Evolutionary conservation across 30 jellyfish, hydroid and myxozoan genomes (phyloP), one percentile per base, ranked within the genome.

Genomic region (Chrysaora quinquecirrha): DNA sequence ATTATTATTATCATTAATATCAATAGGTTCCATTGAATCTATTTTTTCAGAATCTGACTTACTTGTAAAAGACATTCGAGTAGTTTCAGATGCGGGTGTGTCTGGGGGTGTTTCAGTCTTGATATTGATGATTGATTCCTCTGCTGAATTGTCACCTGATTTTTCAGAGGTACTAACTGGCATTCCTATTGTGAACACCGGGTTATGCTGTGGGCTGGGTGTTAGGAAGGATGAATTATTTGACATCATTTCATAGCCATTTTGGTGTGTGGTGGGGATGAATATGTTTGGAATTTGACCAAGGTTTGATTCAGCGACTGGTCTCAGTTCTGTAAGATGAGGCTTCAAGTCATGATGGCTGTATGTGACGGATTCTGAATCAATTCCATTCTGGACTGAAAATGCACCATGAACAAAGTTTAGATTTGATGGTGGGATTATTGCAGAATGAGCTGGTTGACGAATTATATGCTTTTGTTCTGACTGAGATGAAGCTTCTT

Each of bases 41-140:
- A 29, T 43, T 32, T 29, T 18, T 10, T 29, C 23, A 11, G 77
- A 80, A 34, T 50, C 75, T 20, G 74, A 88, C 96, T 88, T 79
- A 88, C 96, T 78, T 88, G 96, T 47, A 66, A 88, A 88, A 2
- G 91, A 31, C 76, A 88, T 78, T 29, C 62, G 75, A 0, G 93
- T 61, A 31, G 93, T 64, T 33, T 80, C 96, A 21, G 89, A 46
- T 31, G 96, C 96, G 11, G 96, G 96, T 12, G 96, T 88, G 77
- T 88, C 87, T 21, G 96, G 96, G 9, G 96, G 96, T 30, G 96
- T 88, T 32, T 88, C 96, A 16, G 96, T 88, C 83, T 88, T 88
- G 7, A 78, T 88, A 30, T 60, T 82, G 38, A 82, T 82, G n/a
- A 63, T 77, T 3, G 64, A 76, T 10, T 88, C 88, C 38, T 65